These are phyloP conservation scores for Octonoba sinensis DNA, from an alignment of 2,888 invertebrate genomes.

Conservation along the genomic window DNA sequence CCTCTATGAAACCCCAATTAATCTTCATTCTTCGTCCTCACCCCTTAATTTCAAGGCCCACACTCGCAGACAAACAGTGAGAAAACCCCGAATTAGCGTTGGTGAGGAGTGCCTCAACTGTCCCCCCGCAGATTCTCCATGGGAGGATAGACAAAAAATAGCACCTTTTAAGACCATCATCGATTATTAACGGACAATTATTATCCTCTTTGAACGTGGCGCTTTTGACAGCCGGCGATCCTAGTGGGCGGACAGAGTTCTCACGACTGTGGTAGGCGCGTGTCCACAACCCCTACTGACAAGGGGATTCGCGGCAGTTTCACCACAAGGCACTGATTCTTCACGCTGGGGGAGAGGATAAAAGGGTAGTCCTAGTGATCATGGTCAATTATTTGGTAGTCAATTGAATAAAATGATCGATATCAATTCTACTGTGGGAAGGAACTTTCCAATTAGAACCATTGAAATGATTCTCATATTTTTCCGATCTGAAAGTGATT, in stretches of 20 bases:
- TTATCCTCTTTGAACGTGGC: slow-evolving; percentile 49
- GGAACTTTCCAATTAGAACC: not conserved
- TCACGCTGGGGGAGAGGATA: not conserved
- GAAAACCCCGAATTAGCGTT: slow-evolving; percentile 50
- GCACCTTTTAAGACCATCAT: slow-evolving; percentile 57
- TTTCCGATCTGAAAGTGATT: not conserved
- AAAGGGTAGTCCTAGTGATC: not conserved
- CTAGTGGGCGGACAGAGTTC: slow-evolving; percentile 40
- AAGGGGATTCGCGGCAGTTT: too few relatives aligned
- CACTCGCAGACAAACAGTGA: not conserved
- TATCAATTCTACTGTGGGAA: too few relatives aligned
- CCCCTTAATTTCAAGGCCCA: not conserved
- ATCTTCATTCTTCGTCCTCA: slow-evolving; percentile 35
- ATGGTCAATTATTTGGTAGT: too few relatives aligned
- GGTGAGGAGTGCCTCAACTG: slow-evolving; percentile 15
- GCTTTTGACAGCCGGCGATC: slow-evolving; percentile 42
- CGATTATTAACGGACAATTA: slow-evolving; percentile 64
- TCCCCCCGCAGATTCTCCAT: slow-evolving; percentile 20
- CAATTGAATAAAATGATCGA: too few relatives aligned
- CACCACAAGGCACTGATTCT: too few relatives aligned
- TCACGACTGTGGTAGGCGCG: slow-evolving; percentile 29
- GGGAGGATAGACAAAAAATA: slow-evolving; percentile 37
- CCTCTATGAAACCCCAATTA: slow-evolving; percentile 47
- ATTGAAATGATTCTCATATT: not conserved
- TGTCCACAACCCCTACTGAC: not conserved